A percentile compares a stretch with the other conserved stretches of the same genome.
Evolutionary conservation across 2,888 invertebrate species (phyloP).

Genomic region (Arctia plantaginis): DNA sequence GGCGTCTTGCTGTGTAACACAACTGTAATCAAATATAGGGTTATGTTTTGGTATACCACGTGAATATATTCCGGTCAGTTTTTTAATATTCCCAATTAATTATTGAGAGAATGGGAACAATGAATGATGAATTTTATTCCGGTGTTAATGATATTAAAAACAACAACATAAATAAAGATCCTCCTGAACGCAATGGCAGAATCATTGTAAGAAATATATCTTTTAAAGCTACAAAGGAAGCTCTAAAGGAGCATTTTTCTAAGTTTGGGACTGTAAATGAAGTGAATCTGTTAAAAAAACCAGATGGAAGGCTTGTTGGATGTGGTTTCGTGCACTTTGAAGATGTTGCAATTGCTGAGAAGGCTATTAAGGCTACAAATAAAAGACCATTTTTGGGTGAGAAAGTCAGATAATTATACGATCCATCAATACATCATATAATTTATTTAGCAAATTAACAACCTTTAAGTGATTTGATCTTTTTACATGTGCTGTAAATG

Average conservation of each 20-base stretch:
- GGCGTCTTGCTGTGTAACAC: neutral
- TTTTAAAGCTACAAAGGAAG: constrained; percentile 90
- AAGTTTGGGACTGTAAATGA: constrained; percentile 92
- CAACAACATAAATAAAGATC: constrained; percentile 59
- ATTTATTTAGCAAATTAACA: no score
- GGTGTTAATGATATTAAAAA: constrained; percentile 61
- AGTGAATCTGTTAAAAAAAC: constrained; percentile 90
- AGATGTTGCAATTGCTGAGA: constrained; percentile 91
- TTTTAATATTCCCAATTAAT: neutral
- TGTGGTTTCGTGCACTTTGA: constrained; percentile 96
- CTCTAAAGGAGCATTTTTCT: constrained; percentile 89
- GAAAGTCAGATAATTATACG: neutral
- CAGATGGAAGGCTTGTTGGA: constrained; percentile 92
- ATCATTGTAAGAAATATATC: constrained; percentile 89
- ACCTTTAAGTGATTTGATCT: no score
- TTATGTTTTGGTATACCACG: constrained; percentile 62
- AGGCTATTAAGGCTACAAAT: constrained; percentile 90
- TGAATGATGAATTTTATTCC: constrained; percentile 55
- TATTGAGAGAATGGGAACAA: constrained; percentile 53
- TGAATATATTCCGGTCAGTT: constrained; percentile 41
- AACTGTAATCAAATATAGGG: constrained; percentile 38
- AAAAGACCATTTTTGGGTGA: constrained; percentile 88
- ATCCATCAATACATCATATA: no score
- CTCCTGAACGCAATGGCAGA: constrained; percentile 79
- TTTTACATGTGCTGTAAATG: no score